Evolutionary conservation across 1,140 invertebrate genomes (phyloP).

Genomic region (Apis laboriosa): DNA sequence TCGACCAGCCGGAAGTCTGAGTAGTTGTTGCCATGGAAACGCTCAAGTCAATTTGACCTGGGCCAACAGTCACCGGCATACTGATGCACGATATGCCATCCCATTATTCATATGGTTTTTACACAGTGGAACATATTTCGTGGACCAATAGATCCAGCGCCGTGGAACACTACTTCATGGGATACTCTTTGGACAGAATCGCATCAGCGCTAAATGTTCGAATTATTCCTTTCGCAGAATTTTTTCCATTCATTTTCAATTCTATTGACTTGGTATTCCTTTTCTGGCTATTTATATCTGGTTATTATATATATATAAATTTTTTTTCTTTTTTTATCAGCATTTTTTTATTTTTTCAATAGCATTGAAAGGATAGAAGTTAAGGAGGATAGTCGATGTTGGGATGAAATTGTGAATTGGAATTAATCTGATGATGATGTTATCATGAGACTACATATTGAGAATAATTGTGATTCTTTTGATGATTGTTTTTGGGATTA

Average conservation of each 20-base stretch:
- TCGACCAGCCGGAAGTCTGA: constrained; percentile 78
- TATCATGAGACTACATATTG: not conserved
- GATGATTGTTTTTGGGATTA: not conserved
- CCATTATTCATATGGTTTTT: constrained; percentile 74
- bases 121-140: constrained; percentile 63
- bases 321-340: no score
- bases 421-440: not conserved
- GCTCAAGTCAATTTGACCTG: constrained; percentile 80
- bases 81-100: constrained; percentile 73
- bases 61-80: constrained; percentile 76
- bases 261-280: not conserved
- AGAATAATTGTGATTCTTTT: not conserved
- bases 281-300: not conserved
- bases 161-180: constrained; percentile 19
- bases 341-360: no score
- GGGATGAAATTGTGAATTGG: not conserved
- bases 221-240: not conserved
- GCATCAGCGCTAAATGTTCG: constrained; percentile 4
- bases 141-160: constrained; percentile 48
- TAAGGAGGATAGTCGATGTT: not conserved
- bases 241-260: not conserved
- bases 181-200: constrained; percentile 23
- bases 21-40: constrained; percentile 79
- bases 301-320: no score
- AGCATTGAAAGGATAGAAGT: no score